phyloP scores from a whole-genome alignment of 2,797 vertebrate species.

The Thamnophis elegans region DNA sequence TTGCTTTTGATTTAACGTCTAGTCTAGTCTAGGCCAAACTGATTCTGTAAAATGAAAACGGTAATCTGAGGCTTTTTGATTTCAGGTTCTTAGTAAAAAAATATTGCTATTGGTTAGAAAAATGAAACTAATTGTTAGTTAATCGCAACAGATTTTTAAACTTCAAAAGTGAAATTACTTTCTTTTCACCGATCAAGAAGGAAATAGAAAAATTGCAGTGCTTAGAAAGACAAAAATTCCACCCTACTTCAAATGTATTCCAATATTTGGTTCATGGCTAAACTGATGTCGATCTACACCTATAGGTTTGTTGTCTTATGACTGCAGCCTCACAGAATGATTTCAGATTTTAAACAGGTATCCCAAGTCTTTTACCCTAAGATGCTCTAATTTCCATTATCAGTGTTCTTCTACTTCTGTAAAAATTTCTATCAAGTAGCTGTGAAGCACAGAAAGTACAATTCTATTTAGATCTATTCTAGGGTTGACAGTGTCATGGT shows the following conservation, averaged over 20 bases:
- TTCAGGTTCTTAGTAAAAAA: neutral
- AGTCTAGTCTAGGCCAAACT: too few species aligned
- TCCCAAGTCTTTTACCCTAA: neutral
- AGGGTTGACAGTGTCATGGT: neutral
- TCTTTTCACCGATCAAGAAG: neutral
- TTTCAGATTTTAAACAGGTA: neutral
- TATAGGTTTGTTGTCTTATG: neutral
- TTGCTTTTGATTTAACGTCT: neutral
- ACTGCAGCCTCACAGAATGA: neutral
- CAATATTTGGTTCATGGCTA: neutral
- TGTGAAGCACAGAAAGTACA: neutral
- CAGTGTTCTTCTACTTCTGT: neutral
- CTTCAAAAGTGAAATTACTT: neutral
- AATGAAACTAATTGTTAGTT: neutral
- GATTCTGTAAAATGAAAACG: neutral
- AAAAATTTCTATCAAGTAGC: neutral
- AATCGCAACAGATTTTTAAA: neutral
- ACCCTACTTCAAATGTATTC: neutral
- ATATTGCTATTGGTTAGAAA: neutral
- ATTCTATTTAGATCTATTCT: neutral
- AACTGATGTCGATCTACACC: neutral
- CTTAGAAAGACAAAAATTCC: neutral
- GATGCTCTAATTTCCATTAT: neutral
- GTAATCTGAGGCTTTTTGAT: neutral
- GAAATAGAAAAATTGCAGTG: neutral